Evolutionary conservation across 1,140 invertebrate genomes (phyloP).

Genomic region (Cyphomyrmex costatus): DNA sequence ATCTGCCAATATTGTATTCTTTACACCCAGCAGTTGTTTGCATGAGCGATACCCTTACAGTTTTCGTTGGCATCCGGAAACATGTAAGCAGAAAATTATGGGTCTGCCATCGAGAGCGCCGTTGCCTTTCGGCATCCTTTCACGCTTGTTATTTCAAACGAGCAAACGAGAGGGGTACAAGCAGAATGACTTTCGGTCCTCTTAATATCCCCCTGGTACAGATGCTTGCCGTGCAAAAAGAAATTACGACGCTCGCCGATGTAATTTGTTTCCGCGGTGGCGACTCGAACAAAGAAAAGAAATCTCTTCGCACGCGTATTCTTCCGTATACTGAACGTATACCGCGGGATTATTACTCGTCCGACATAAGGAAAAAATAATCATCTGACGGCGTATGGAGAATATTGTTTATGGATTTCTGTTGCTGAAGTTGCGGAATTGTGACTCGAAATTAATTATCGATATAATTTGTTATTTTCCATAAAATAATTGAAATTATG

Average conservation of each 20-base stretch:
- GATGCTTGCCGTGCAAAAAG: conserved; percentile 53
- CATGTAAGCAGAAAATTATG: conserved; percentile 68
- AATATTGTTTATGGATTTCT: background rate
- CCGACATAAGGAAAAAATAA: background rate
- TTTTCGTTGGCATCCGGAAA: conserved; percentile 45
- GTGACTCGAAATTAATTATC: conserved; percentile 21
- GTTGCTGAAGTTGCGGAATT: background rate
- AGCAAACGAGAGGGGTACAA: conserved; percentile 11
- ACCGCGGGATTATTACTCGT: conserved; percentile 34
- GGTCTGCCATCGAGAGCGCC: conserved; percentile 20
- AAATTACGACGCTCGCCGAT: conserved; percentile 71
- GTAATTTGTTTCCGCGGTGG: conserved; percentile 79
- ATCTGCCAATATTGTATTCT: conserved; percentile 13
- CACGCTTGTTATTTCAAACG: conserved; percentile 56
- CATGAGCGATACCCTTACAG: background rate
- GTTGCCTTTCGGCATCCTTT: conserved; percentile 27
- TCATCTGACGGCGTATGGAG: conserved; percentile 21
- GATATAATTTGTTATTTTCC: background rate
- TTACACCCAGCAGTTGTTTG: conserved; percentile 34
- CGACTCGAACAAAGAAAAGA: conserved; percentile 26
- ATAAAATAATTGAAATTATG: conserved; percentile 18
- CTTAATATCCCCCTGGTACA: conserved; percentile 50
- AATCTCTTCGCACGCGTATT: conserved; percentile 26
- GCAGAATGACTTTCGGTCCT: conserved; percentile 44
- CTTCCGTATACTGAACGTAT: background rate